Base-by-base conservation (phyloP, 2,888 invertebrate species). In the Leptarthrus brevirostris region DNA sequence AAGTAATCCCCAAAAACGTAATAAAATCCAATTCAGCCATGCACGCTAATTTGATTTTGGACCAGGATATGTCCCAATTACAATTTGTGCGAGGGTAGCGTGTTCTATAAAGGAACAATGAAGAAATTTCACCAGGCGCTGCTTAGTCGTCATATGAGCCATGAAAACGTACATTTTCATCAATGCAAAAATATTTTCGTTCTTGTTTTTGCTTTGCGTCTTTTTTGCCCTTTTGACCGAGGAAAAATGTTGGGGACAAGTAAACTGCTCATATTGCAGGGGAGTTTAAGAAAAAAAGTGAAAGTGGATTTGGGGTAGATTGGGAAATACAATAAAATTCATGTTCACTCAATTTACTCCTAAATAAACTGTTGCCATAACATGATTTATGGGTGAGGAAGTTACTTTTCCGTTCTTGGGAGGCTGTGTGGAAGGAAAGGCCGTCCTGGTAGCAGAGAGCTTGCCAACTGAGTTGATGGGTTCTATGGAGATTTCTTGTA, bases 281-380 rank as follows among this genome's bases (percentile, higher is more conserved):
- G 40, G 3, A 12, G 8, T 10, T 20, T 36, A 61, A 5, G n/a
- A 61, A 12, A 44, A 10, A 18, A 40, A 22, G 20, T n/a, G 56
- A 44, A 36, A 22, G 64, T 40, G 20, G 44, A 49, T 58, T 24
- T 34, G 36, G 69, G 20, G 30, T 52, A 52, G 69, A 69, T 52
- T 47, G 74, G 73, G 26, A 76, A 73, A 74, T 69, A 69, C 73
- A 76, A 76, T 76, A 76, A 76, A 76, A 76, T 76, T 74, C 74
- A 71, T 76, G 76, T 72, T 76, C 76, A 76, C 73, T 74, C 74
- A 76, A 76, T 76, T 76, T 76, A 73, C 64, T 71, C 76, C 71
- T 74, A 74, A 76, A 76, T 76, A 76, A 76, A 74, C 74, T 76
- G 76, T 76, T 76, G 73, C 76, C 76, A 76, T 76, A 74, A 76